These are phyloP conservation scores for Elephantulus edwardii DNA, from an alignment of 2,113 vertebrate species.

Conservation along the genomic window DNA sequence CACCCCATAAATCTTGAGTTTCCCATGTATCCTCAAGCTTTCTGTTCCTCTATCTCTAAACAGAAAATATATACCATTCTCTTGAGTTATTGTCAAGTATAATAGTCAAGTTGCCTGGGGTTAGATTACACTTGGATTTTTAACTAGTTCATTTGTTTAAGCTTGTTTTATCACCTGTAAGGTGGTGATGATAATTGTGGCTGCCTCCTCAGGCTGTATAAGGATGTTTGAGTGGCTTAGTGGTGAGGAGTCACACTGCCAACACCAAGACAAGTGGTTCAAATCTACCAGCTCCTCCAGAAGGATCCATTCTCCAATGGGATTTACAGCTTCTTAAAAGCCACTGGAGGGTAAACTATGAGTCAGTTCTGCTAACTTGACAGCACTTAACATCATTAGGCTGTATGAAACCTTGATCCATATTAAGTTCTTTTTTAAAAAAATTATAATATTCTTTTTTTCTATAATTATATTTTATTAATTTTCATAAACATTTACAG, in stretches of 20 bases:
- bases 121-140: neutral
- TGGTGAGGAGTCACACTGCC: no score
- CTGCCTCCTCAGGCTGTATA: neutral
- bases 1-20: neutral
- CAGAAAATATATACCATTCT: neutral
- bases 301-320: no score
- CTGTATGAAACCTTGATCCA: neutral
- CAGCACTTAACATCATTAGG: no score
- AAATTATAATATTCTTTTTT: no score
- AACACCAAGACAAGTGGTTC: no score
- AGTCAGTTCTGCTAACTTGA: no score
- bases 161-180: constrained; percentile 34
- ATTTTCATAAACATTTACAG: no score
- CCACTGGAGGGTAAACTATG: neutral
- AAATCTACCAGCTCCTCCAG: no score
- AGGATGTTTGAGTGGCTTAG: no score
- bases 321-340: no score
- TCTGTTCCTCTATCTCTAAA: neutral
- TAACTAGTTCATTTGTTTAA: neutral
- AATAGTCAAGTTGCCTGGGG: neutral
- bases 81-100: neutral
- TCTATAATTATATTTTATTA: no score
- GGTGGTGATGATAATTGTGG: neutral
- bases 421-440: neutral
- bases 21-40: neutral